phyloP scores from a whole-genome alignment of 2,888 invertebrate species.

The Xanthorhoe designata region DNA sequence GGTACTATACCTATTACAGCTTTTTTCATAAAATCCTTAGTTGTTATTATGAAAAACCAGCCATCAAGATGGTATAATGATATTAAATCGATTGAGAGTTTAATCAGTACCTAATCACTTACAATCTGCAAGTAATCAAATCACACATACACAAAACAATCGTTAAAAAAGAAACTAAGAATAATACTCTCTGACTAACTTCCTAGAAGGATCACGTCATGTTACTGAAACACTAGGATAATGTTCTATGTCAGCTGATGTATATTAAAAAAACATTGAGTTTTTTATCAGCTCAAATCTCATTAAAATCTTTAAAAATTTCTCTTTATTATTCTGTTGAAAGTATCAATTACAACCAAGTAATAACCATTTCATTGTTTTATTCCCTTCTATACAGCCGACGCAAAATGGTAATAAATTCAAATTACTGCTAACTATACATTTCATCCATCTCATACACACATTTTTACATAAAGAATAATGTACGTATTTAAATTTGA shows the following conservation, averaged over 20 bases:
- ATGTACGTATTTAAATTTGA: conserved; percentile 26
- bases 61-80: too few relatives aligned
- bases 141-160: too few relatives aligned
- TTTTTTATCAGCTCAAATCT: background rate
- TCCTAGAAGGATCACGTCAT: too few relatives aligned
- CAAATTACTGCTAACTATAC: conserved; percentile 27
- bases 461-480: conserved; percentile 9
- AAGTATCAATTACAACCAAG: conserved; percentile 22
- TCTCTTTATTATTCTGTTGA: conserved; percentile 10
- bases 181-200: too few relatives aligned
- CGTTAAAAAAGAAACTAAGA: too few relatives aligned
- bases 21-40: too few relatives aligned
- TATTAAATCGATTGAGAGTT: too few relatives aligned
- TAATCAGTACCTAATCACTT: too few relatives aligned
- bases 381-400: conserved; percentile 21
- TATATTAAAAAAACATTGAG: too few relatives aligned
- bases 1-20: too few relatives aligned
- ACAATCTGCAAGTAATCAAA: too few relatives aligned
- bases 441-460: conserved; percentile 13
- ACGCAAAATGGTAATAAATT: conserved; percentile 21
- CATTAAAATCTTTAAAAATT: conserved; percentile 1
- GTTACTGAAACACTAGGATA: background rate
- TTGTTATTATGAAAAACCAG: too few relatives aligned
- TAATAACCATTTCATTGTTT: conserved; percentile 21
- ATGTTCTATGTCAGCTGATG: background rate